phyloP scores from a whole-genome alignment of 2,888 invertebrate species.

The Philopedon plagiatum region DNA sequence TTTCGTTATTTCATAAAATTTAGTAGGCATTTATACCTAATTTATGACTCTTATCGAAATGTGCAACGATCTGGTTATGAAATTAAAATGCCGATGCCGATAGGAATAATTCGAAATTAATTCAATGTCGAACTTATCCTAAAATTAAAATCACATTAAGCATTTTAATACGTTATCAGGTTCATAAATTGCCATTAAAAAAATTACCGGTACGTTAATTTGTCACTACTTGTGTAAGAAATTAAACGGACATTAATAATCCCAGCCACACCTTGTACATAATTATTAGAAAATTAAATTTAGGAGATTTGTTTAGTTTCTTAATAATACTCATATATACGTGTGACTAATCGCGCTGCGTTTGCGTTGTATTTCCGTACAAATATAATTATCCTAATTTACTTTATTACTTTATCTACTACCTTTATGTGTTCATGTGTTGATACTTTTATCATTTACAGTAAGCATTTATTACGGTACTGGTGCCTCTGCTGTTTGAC shows the following conservation, averaged over 20 bases:
- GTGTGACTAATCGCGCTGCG: constrained; percentile 2
- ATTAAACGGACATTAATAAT: constrained; percentile 25
- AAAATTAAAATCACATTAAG: constrained; percentile 28
- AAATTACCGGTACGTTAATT: constrained; percentile 13
- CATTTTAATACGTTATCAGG: constrained; percentile 18
- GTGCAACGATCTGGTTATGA: constrained; percentile 11
- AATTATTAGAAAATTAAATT: constrained; percentile 2
- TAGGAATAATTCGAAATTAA: constrained; percentile 14
- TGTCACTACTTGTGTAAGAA: constrained; percentile 24
- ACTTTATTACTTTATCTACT: too few relatives aligned
- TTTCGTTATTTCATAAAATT: not conserved
- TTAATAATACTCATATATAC: not conserved
- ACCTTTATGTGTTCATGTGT: too few relatives aligned
- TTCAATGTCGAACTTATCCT: constrained; percentile 19
- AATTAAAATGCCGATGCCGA: constrained; percentile 4
- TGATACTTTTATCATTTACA: too few relatives aligned
- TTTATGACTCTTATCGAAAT: not conserved
- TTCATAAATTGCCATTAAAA: constrained; percentile 20
- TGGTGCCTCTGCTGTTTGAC: too few relatives aligned
- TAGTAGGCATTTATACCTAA: not conserved
- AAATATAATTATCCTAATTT: too few relatives aligned
- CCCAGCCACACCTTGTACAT: not conserved
- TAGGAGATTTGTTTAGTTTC: not conserved
- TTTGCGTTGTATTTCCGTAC: too few relatives aligned
- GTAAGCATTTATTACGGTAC: too few relatives aligned